phyloP scores from a whole-genome alignment of 1,140 invertebrate genomes.

The Doryteuthis pealeii region DNA sequence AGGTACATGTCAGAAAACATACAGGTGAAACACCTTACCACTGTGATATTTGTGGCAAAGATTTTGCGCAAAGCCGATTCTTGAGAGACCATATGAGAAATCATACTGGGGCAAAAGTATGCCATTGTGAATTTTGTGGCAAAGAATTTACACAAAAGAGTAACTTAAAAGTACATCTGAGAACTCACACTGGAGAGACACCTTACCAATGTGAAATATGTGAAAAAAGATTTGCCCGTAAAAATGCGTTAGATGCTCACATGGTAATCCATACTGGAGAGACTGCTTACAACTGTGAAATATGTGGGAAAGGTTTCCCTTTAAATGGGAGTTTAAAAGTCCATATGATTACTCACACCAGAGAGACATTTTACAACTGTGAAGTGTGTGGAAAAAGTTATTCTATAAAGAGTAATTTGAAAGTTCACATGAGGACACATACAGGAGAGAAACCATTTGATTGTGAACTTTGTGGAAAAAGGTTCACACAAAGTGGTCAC shows the following conservation, averaged over 20 bases:
- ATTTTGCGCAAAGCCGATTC: constrained; percentile 44
- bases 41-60: constrained; percentile 66
- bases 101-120: background rate
- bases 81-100: constrained; percentile 60
- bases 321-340: constrained; percentile 93
- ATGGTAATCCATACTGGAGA: too few relatives aligned
- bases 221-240: too few relatives aligned
- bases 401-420: constrained; percentile 23
- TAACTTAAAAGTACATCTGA: constrained; percentile 82
- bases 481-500: background rate
- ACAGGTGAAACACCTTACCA: constrained; percentile 81
- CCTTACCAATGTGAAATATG: too few relatives aligned
- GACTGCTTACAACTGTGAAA: too few relatives aligned
- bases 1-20: constrained; percentile 57
- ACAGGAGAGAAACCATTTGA: too few relatives aligned
- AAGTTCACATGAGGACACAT: constrained; percentile 18
- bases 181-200: too few relatives aligned
- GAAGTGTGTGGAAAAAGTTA: constrained; percentile 97
- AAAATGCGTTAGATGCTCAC: too few relatives aligned
- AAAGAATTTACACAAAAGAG: constrained; percentile 15
- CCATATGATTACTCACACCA: constrained; percentile 96
- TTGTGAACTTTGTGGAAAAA: constrained; percentile 8
- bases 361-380: constrained; percentile 97
- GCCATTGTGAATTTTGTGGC: constrained; percentile 24
- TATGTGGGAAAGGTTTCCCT: too few relatives aligned